phyloP scores from a whole-genome alignment of 2,113 vertebrate genomes.

The Clinocottus analis region DNA sequence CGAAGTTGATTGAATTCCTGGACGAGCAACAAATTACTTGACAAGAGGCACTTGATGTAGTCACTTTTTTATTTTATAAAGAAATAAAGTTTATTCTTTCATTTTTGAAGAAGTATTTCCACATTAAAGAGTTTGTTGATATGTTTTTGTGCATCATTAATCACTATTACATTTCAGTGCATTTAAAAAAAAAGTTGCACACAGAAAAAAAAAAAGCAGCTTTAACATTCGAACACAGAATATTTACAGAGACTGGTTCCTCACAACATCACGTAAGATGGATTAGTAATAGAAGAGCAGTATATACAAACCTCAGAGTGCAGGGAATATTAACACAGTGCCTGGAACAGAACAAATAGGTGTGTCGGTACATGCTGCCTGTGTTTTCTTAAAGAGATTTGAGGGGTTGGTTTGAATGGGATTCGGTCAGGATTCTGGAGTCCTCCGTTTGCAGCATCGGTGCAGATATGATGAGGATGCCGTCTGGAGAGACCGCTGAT shows the following conservation, averaged over 20 bases:
- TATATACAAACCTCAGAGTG: constrained; percentile 74
- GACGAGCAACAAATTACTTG: constrained; percentile 45
- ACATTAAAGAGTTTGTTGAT: constrained; percentile 62
- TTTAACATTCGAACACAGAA: constrained; percentile 33
- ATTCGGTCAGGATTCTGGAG: constrained; percentile 50
- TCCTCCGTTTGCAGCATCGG: constrained; percentile 74
- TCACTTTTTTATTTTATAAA: constrained; percentile 59
- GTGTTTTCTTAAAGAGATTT: constrained; percentile 27
- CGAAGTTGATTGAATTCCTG: constrained; percentile 62
- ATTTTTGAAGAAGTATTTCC: constrained; percentile 40
- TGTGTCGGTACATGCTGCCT: constrained; percentile 44
- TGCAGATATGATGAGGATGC: constrained; percentile 80
- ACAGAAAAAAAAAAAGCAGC: constrained; percentile 20
- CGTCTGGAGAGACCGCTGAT: constrained; percentile 81
- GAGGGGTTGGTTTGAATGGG: constrained; percentile 5
- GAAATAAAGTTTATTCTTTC: constrained; percentile 68
- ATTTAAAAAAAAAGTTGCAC: constrained; percentile 57
- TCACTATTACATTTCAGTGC: constrained; percentile 40
- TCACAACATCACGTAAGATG: constrained; percentile 48
- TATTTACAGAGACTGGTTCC: constrained; percentile 77
- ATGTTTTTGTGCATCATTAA: constrained; percentile 43
- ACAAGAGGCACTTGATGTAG: constrained; percentile 13
- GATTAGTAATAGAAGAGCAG: constrained; percentile 39
- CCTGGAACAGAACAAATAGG: constrained; percentile 49
- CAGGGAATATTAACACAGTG: constrained; percentile 52